Evolutionary conservation across 2,113 vertebrate species (phyloP).

Genomic region (Nycticebus coucang): DNA sequence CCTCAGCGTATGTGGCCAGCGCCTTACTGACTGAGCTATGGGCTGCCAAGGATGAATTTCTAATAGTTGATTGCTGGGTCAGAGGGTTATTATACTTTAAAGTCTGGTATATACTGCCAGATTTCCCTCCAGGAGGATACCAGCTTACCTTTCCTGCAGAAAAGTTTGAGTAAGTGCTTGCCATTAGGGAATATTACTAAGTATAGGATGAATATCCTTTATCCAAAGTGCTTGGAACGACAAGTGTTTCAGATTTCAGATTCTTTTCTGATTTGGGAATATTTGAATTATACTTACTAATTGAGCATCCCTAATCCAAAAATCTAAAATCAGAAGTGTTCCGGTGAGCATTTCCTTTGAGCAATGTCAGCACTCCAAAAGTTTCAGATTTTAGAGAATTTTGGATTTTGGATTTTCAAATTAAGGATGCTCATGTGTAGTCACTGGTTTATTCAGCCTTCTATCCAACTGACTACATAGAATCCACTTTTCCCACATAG

Average conservation of each 20-base stretch:
- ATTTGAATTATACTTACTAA: neutral
- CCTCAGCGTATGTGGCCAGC: too few relatives aligned
- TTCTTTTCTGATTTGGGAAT: neutral
- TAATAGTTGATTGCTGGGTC: neutral
- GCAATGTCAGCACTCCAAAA: neutral
- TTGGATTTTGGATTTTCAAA: neutral
- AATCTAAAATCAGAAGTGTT: neutral
- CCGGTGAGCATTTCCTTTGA: neutral
- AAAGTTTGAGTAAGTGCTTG: neutral
- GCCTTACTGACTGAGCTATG: too few relatives aligned
- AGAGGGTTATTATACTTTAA: conserved; percentile 7
- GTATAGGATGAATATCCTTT: neutral
- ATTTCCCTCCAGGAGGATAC: neutral
- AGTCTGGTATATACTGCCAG: neutral
- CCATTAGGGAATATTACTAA: neutral
- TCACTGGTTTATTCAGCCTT: conserved; percentile 4
- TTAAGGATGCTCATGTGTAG: neutral
- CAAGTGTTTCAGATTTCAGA: neutral
- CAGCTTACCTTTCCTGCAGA: neutral
- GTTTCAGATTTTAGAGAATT: neutral
- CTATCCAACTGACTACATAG: neutral
- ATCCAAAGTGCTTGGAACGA: neutral
- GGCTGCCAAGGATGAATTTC: neutral
- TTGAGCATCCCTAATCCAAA: neutral
- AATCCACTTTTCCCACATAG: neutral